Evolutionary conservation across 2,113 vertebrate species (phyloP), one percentile per base, ranked within the genome.

Genomic region (Cygnus atratus): DNA sequence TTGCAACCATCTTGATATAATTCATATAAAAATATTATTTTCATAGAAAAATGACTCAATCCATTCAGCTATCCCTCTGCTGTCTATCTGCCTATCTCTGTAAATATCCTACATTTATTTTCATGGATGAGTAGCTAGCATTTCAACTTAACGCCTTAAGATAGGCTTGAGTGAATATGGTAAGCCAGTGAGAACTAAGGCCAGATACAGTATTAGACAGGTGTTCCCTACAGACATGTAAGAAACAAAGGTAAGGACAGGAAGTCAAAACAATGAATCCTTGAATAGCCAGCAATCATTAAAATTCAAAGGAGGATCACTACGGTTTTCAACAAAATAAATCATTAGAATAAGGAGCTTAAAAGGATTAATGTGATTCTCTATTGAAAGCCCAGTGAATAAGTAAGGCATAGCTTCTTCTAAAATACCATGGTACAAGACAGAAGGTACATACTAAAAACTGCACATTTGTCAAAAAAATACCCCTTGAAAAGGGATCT

Each of bases 231-330:
- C 97, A 98, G 98, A 98, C 98, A 98, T 97, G 97, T 98, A 98
- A 97, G 97, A 98, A 98, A 98, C 98, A 98, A 98, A 99, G 98
- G 98, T 98, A 98, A 98, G 98, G 98, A 98, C 98, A 98, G 98
- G 98, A 98, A 99, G 98, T 99, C 98, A 98, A 98, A 99, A 98
- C 98, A 98, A 98, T 98, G 98, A 98, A 99, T 99, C 98, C 97
- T 97, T 98, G 98, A 98, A 98, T 98, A 99, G 98, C 96, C 97
- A 97, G 97, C 92, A 96, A 98, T 98, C 98, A 98, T 99, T 99
- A 98, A 98, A 98, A 99, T 99, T 99, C 98, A 99, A 98, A 98
- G 97, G 96, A 98, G 97, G 98, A 98, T 98, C 98, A 98, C 98
- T 98, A 98, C 74, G 97, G 97, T 98, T 98, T 98, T 98, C 98